Conservation (phyloP, 37 sponge, comb jelly and placozoan species). For the Aplysina aerophoba region DNA sequence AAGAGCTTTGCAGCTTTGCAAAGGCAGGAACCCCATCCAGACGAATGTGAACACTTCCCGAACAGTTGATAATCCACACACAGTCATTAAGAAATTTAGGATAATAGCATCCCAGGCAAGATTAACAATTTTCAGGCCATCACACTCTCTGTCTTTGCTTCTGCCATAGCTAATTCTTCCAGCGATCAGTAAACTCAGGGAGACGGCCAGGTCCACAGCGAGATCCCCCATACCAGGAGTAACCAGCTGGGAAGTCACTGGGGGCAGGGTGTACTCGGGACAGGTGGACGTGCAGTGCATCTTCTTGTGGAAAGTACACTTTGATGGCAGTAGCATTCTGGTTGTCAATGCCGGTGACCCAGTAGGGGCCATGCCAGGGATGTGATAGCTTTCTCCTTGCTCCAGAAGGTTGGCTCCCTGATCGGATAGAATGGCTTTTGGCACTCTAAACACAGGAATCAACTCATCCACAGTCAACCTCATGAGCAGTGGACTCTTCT, state of each 20-base stretch:
- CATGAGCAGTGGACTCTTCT: slow-evolving; percentile 7
- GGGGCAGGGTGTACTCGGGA: slow-evolving; percentile 16
- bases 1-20: no score
- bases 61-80: no score
- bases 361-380: slow-evolving; percentile 35
- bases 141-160: no score
- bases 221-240: slow-evolving; percentile 34
- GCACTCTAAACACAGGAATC: slow-evolving; percentile 38
- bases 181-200: slow-evolving; percentile 14
- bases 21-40: no score
- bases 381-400: slow-evolving; percentile 31
- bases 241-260: not conserved
- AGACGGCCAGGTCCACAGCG: not conserved
- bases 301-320: slow-evolving; percentile 29
- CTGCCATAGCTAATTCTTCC: no score
- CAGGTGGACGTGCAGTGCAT: slow-evolving; percentile 13
- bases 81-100: no score
- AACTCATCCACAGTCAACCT: not conserved
- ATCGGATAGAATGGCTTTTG: slow-evolving; percentile 40
- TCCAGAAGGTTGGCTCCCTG: slow-evolving; percentile 28
- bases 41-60: no score
- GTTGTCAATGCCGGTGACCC: not conserved
- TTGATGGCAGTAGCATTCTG: slow-evolving; percentile 8
- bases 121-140: no score
- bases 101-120: no score